A percentile compares a stretch with the other conserved stretches of the same genome.
These are phyloP conservation scores for Carpatolechia fugitivella DNA, from an alignment of 2,888 invertebrate species.

Conservation along the genomic window DNA sequence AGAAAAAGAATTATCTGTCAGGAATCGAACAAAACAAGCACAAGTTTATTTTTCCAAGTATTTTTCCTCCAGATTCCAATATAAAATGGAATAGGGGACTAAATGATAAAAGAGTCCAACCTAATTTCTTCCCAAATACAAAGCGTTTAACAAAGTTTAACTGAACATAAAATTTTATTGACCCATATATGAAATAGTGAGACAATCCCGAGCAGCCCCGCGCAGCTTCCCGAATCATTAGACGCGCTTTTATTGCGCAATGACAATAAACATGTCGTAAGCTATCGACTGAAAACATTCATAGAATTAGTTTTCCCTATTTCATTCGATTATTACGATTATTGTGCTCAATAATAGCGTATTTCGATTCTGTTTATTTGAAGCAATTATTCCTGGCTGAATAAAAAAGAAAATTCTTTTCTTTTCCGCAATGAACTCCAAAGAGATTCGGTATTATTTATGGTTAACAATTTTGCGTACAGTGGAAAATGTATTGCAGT, in stretches of 20 bases:
- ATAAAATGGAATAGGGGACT: conserved; percentile 4
- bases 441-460: conserved; percentile 57
- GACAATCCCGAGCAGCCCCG: conserved; percentile 62
- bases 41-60: background rate
- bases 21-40: too few species aligned
- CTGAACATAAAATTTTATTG: conserved; percentile 78
- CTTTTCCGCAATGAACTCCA: conserved; percentile 15
- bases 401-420: conserved; percentile 4
- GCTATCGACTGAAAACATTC: conserved; percentile 76
- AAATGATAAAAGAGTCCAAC: conserved; percentile 13
- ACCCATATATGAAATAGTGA: conserved; percentile 77
- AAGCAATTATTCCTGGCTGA: conserved; percentile 31
- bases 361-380: conserved; percentile 43
- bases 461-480: conserved; percentile 71
- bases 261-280: conserved; percentile 77
- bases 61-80: background rate
- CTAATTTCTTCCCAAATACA: conserved; percentile 34
- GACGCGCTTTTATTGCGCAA: conserved; percentile 73
- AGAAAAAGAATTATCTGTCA: too few species aligned
- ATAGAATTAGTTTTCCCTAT: conserved; percentile 63
- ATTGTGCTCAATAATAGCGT: conserved; percentile 57
- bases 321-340: conserved; percentile 63
- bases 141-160: conserved; percentile 73
- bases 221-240: conserved; percentile 73
- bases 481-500: conserved; percentile 65